Conservation (phyloP, 30 jellyfish, hydroid and myxozoan species). For the Clytia hemisphaerica region DNA sequence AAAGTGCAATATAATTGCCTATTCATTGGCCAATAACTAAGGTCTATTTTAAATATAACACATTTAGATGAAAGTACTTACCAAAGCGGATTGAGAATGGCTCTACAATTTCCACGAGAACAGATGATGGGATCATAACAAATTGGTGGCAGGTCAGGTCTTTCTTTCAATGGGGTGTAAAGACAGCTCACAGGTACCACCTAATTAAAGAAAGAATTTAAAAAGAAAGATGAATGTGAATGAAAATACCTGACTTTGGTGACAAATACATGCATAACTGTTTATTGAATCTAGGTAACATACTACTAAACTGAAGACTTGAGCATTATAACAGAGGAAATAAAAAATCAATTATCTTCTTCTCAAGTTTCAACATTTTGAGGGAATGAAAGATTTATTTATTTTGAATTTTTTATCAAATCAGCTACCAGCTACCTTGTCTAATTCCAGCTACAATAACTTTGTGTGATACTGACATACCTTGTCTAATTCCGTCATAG, state of each 20-base stretch:
- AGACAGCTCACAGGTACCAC: constrained; percentile 99
- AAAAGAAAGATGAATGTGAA: background rate
- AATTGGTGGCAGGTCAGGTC: constrained; percentile 96
- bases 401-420: too few species aligned
- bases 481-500: too few species aligned
- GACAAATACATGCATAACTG: too few species aligned
- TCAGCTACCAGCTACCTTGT: too few species aligned
- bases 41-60: background rate
- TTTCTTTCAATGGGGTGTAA: constrained; percentile 95
- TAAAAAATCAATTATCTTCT: too few species aligned
- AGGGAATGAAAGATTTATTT: too few species aligned
- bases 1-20: background rate
- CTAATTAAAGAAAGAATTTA: constrained; percentile 10
- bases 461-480: too few species aligned
- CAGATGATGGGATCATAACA: constrained; percentile 94
- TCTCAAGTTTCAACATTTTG: too few species aligned
- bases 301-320: too few species aligned
- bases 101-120: constrained; percentile 82
- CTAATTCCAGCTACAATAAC: too few species aligned
- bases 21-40: background rate
- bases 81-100: constrained; percentile 95
- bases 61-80: constrained; percentile 15
- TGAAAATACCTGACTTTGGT: background rate
- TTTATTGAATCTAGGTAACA: too few species aligned
- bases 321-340: too few species aligned